Evolutionary conservation across 2,888 invertebrate genomes (phyloP).

Genomic region (Pristionchus mayeri): DNA sequence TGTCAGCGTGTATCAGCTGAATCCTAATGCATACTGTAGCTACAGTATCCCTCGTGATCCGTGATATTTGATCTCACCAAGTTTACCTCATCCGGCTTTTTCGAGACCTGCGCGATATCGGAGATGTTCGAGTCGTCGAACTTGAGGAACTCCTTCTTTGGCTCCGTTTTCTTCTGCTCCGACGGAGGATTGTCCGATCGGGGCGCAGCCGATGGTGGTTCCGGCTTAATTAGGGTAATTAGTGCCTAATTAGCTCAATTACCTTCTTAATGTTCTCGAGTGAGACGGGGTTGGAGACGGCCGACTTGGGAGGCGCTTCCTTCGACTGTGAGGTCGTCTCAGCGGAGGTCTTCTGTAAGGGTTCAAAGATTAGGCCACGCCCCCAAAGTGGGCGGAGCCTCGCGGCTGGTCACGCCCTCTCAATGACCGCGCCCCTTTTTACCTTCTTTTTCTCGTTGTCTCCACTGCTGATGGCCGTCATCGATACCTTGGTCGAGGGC

Average conservation of each 20-base stretch:
- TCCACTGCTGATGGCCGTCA: background rate
- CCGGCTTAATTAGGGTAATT: too few species aligned
- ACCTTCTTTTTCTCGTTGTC: background rate
- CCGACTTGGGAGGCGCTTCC: background rate
- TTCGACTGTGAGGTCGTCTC: background rate
- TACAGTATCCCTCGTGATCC: too few species aligned
- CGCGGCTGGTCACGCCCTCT: background rate
- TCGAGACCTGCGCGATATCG: background rate
- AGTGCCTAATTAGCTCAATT: too few species aligned
- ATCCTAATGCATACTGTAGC: too few species aligned
- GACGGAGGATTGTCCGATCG: background rate
- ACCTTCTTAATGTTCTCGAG: background rate
- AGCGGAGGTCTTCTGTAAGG: too few species aligned
- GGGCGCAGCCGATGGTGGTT: background rate
- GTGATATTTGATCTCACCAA: too few species aligned
- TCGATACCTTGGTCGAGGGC: background rate
- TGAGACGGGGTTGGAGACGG: background rate
- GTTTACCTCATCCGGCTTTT: background rate
- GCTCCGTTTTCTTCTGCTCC: background rate
- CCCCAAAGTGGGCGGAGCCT: background rate
- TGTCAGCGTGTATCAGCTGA: too few species aligned
- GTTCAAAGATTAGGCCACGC: background rate
- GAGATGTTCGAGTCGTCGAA: constrained; percentile 13
- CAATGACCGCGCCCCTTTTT: background rate
- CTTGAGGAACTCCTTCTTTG: constrained; percentile 22